Evolutionary conservation across 2,888 invertebrate genomes (phyloP).

Genomic region (Congeria kusceri): DNA sequence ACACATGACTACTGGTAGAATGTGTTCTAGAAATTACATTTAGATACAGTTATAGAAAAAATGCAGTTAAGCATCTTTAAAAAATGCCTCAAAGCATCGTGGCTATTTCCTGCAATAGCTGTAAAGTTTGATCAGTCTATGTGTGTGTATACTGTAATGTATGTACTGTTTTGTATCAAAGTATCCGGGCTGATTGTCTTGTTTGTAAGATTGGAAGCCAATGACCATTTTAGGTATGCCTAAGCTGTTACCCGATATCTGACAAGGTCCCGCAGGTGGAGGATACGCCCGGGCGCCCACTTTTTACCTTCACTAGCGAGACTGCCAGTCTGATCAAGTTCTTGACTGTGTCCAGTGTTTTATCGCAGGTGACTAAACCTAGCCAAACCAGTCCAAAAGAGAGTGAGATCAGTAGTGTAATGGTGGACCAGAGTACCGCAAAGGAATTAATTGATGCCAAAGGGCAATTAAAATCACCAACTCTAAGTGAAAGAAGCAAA

Average conservation of each 20-base stretch:
- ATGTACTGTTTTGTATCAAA: too few species aligned
- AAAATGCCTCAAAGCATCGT: too few species aligned
- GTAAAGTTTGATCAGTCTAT: too few species aligned
- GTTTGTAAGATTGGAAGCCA: too few species aligned
- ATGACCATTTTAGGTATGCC: constrained; percentile 49
- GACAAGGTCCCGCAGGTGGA: constrained; percentile 16
- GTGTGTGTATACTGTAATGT: too few species aligned
- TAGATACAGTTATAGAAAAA: too few species aligned
- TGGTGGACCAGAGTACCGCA: background rate
- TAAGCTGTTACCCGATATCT: constrained; percentile 34
- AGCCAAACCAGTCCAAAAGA: background rate
- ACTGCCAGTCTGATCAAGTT: constrained; percentile 78
- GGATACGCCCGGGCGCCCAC: constrained; percentile 57
- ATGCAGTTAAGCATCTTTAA: too few species aligned
- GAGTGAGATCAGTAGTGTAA: background rate
- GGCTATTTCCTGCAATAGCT: too few species aligned
- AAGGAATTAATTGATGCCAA: background rate
- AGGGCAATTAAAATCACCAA: background rate
- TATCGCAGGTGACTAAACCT: background rate
- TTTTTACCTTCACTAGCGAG: constrained; percentile 77
- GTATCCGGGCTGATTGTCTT: too few species aligned
- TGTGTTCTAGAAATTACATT: too few species aligned
- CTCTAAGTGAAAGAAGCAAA: background rate
- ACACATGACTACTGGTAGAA: too few species aligned
- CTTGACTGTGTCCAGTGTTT: constrained; percentile 68